Base-by-base conservation (phyloP, 2,113 vertebrate genomes). In the Psammodynastes pulverulentus region DNA sequence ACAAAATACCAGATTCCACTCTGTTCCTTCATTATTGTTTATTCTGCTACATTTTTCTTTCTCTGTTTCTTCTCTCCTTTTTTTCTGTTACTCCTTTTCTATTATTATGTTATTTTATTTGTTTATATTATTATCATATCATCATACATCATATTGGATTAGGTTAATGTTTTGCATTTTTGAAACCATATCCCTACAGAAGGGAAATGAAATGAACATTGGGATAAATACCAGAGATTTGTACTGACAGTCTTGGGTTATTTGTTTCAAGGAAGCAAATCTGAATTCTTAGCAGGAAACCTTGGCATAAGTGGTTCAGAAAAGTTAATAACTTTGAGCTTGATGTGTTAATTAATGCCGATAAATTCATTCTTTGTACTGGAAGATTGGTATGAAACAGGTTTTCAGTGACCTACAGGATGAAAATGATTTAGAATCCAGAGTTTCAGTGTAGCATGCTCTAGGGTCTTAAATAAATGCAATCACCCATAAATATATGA, bases 391-490 rank as follows among this genome's bases (percentile, higher is more conserved):
- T 91, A 67, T 52, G 46, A 93, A 94, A 84, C 0, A 0, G 49
- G 10, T 90, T 94, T 92, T 91, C 84, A 88, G 21, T 87, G 52
- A 62, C 89, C 51, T 53, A 86, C 21, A 84, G 62, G 34, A 89
- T 52, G 6, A 87, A 90, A 93, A 84, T 90, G 12, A 1, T 87
- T 67, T 91, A 21, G 24, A 87, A 51, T 17, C 79, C 45, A 46
- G 51, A 23, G 26, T 91, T 94, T 90, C 54, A 49, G 29, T 67
- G 26, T 17, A 4, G 24, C 89, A 29, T 92, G 7, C 8, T 92
- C 93, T 49, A 54, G 87, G 15, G n/a, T 13, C 26, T 91, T 94
- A 84, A 84, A 87, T 91, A 94, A 93, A 2, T 90, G 46, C 39
- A 58, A 84, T 53, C 34, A 89, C 26, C 87, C 10, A 52, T 29